Base-by-base conservation (phyloP, 1,140 invertebrate genomes). In the Drosophila aff. region DNA sequence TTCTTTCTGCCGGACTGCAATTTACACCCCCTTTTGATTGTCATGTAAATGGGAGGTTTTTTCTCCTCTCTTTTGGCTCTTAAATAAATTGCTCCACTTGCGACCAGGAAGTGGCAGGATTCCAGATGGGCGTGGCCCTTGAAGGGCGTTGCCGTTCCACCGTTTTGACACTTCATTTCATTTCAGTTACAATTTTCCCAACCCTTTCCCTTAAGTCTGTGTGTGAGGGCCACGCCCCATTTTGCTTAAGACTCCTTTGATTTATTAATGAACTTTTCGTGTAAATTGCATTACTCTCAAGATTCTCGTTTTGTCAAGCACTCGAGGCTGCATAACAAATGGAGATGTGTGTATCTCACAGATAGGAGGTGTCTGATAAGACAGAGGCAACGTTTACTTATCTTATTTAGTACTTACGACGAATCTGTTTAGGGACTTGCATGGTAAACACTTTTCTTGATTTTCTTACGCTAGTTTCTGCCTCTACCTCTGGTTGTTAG, bases 141-240 rank as follows among this genome's bases (percentile, higher is more conserved):
- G 21, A 15, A 49, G 52, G 66, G 74, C 74, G 43, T 60, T 59
- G 62, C 69, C 71, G 50, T 64, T 66, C 67, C 66, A 76, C 62
- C 66, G 63, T 82, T 87, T 86, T 86, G 83, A 89, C 83, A 86
- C 83, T 89, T 68, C 76, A 89, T 86, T 86, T 89, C 76, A 83
- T 75, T 87, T 80, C 49, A 74, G 55, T 80, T 71, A 72, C 67
- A 77, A 59, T 60, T 82, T 68, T 77, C 52, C 8, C 61, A 38
- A 21, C 11, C 26, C 26, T 23, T 50, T 11, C 16, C 33, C 36
- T 28, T 16, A 49, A 44, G 16, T 40, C 41, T 44, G 11, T 44
- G 6, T 60, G 16, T 28, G 33, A 6, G 21, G 8, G 55, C 41
- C 36, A 53, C 62, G 38, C 75, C 43, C 63, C 41, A 7, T 41